Conservation (phyloP, 92 coral and sea anemone genomes). For the Phymanthus crucifer region DNA sequence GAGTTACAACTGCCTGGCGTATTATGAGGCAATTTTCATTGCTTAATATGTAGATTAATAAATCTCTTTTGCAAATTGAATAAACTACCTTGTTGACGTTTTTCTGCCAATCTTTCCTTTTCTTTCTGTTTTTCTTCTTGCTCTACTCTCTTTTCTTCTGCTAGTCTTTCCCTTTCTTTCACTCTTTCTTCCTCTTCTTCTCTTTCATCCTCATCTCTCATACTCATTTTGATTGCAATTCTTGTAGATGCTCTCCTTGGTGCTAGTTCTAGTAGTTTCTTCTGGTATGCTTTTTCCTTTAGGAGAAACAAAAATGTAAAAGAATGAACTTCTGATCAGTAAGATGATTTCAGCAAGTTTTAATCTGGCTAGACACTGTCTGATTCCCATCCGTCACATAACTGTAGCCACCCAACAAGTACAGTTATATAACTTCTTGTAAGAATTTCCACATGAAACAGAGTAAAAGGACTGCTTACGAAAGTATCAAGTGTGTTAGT, state of each 20-base stretch:
- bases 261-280: slow-evolving; percentile 88
- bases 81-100: slow-evolving; percentile 79
- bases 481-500: too few relatives aligned
- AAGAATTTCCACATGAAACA: too few relatives aligned
- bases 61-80: neutral
- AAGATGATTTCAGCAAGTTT: too few relatives aligned
- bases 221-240: slow-evolving; percentile 82
- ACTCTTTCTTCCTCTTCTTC: slow-evolving; percentile 69
- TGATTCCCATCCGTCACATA: too few relatives aligned
- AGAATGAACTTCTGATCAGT: too few relatives aligned
- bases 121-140: slow-evolving; percentile 89
- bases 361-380: too few relatives aligned
- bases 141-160: slow-evolving; percentile 75
- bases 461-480: too few relatives aligned
- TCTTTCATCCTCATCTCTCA: slow-evolving; percentile 78
- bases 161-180: slow-evolving; percentile 60
- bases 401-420: too few relatives aligned
- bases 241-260: slow-evolving; percentile 91
- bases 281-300: slow-evolving; percentile 90
- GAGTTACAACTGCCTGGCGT: too few relatives aligned
- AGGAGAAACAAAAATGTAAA: neutral
- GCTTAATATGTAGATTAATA: too few relatives aligned
- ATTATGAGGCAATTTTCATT: too few relatives aligned
- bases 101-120: slow-evolving; percentile 74
- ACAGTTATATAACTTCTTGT: too few relatives aligned